phyloP scores from a whole-genome alignment of 2,113 vertebrate species.

The Pungitius pungitius region DNA sequence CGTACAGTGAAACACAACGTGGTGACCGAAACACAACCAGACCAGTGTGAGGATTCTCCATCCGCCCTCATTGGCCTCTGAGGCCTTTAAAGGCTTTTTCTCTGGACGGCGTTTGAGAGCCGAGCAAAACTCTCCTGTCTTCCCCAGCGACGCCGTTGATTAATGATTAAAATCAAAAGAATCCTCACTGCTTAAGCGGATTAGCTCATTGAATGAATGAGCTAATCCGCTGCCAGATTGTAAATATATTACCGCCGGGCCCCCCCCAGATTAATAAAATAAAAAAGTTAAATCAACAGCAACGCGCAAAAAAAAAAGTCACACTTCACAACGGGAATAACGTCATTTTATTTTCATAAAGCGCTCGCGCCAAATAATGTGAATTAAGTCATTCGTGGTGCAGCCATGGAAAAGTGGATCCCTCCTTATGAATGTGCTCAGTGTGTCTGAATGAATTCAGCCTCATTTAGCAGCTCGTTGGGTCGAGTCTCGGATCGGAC shows the following conservation, averaged over 20 bases:
- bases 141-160: constrained; percentile 10
- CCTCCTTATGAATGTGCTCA: constrained; percentile 61
- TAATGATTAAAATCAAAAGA: constrained; percentile 60
- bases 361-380: constrained; percentile 38
- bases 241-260: constrained; percentile 46
- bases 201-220: constrained; percentile 54
- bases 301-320: constrained; percentile 47
- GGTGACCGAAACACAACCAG: background rate
- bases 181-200: constrained; percentile 41
- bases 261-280: constrained; percentile 58
- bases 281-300: constrained; percentile 62
- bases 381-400: constrained; percentile 60
- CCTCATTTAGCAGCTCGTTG: constrained; percentile 60
- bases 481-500: constrained; percentile 31
- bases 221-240: constrained; percentile 35
- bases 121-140: constrained; percentile 17
- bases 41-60: background rate
- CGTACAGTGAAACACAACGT: background rate
- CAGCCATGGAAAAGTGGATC: constrained; percentile 63
- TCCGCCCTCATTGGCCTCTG: constrained; percentile 23
- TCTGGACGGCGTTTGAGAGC: constrained; percentile 16
- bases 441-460: constrained; percentile 68
- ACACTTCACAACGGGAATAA: constrained; percentile 38
- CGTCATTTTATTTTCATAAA: constrained; percentile 59
- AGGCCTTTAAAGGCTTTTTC: constrained; percentile 39